Base-by-base conservation (phyloP, 2,888 invertebrate genomes). In the Malthinus seriepunctatus region DNA sequence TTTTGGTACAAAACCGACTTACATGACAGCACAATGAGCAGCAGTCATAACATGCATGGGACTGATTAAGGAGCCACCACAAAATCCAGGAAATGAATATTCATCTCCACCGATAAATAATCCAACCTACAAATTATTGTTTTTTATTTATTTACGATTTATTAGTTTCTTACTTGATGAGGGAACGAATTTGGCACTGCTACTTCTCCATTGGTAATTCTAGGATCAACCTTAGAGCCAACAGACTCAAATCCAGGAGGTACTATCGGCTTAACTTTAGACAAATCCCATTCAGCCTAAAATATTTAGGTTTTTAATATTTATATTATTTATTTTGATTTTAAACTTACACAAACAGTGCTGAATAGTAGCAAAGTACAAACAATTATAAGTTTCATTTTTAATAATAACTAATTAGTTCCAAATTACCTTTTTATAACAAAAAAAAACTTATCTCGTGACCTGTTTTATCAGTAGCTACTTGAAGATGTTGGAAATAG, bases 61-160 rank as follows among this genome's bases (percentile, higher is more conserved):
- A 5, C 32, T 32, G 8, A 48, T 48, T 33, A 48, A 8, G 33
- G 33, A 33, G 33, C 48, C 48, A 33, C 48, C 48, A 34, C 48
- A 48, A 9, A 48, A 48, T 14, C 15, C 33, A 15, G 35, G 10
- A 14, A 12, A 32, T 10, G 23, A 23, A 23, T 15, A 8, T 33
- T 48, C 33, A 15, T 23, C 23, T 15, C 14, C 23, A 3, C 12
- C 7, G n/a, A 48, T 15, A 14, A 23, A 23, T 23, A 48, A 32
- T 9, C 32, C 48, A 9, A 33, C 48, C 48, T 48, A 5, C 23
- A 23, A 23, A 23, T 23, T 23, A 35, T 38, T 14, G 23, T 15
- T 8, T 15, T 7, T 2, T 2, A 42, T n/a, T 8, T 15, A 42
- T 15, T 2, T 8, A 9, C 9, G 4, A 9, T 15, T 4, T 15